Base-by-base conservation (phyloP, 2,797 vertebrate genomes). In the Cynodonichthys magdalenae region DNA sequence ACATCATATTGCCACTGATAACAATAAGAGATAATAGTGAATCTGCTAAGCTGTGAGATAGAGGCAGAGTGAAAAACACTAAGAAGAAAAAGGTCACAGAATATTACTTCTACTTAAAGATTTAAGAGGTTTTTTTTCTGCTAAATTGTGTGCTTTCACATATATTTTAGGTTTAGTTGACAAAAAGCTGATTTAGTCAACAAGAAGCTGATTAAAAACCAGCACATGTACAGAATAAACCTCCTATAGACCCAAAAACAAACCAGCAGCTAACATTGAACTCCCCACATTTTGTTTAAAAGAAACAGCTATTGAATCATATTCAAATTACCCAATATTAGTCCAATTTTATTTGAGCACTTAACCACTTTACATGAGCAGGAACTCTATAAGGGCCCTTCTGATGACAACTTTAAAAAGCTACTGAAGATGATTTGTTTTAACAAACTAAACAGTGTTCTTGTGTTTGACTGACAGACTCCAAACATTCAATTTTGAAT, bases 401-500 rank as follows among this genome's bases (percentile, higher is more conserved):
- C 36, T 39, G 36, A 39, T 5, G 7, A 27, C 44, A 56, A 19
- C 27, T 66, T 67, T 55, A 63, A 60, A 45, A 47, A 41, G 39
- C 19, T 61, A 11, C 36, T 60, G 42, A 45, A 51, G 47, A 29
- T n/a, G 52, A 65, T 61, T 49, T 58, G 52, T 50, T 75, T 75
- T 79, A 60, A 72, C 74, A 69, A 74, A 58, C 69, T 50, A 61
- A 69, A 46, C 45, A 72, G 24, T 59, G 11, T 50, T 41, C 17
- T 71, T 27, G 29, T 1, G 8, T 53, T 55, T 70, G 54, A 79
- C 51, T 73, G 36, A 39, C 36, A 12, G 57, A 71, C 18, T 57
- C 41, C 59, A 74, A 59, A 75, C 59, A 60, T 18, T 71, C 27
- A 67, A 55, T 66, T 81, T 77, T 50, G 17, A 77, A 53, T 54